A percentile compares a stretch with the other conserved stretches of the same genome.
Evolutionary conservation across 1,140 invertebrate species (phyloP).

Genomic region (Agrypnia vestita): DNA sequence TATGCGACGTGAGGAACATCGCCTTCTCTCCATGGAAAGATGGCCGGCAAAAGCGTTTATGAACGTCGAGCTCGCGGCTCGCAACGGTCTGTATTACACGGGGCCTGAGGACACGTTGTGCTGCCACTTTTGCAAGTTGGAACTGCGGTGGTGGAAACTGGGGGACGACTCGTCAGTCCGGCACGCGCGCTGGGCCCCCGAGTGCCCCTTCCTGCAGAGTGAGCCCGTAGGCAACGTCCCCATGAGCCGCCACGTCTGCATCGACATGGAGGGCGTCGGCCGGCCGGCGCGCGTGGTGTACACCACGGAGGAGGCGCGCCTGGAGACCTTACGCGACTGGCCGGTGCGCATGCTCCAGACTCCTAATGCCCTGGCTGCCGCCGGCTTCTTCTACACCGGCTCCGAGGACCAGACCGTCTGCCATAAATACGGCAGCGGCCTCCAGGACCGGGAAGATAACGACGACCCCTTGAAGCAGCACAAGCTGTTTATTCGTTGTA

Average conservation of each 20-base stretch:
- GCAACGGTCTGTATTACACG: too few species aligned
- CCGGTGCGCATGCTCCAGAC: slow-evolving; percentile 82
- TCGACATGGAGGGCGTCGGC: slow-evolving; percentile 66
- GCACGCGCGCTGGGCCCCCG: slow-evolving; percentile 85
- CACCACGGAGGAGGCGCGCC: too few species aligned
- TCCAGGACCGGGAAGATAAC: slow-evolving; percentile 89
- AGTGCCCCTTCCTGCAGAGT: slow-evolving; percentile 88
- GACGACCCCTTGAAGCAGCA: slow-evolving; percentile 93
- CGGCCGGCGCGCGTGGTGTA: slow-evolving; percentile 72
- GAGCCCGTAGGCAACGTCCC: slow-evolving; percentile 82
- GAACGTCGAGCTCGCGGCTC: too few species aligned
- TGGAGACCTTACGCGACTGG: too few species aligned
- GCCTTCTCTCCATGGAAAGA: slow-evolving; percentile 67
- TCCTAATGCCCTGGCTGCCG: slow-evolving; percentile 84
- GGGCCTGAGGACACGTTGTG: slow-evolving; percentile 81
- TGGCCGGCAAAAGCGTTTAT: too few species aligned
- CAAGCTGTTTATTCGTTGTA: slow-evolving; percentile 87
- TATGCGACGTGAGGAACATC: slow-evolving; percentile 67
- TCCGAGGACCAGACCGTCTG: slow-evolving; percentile 88
- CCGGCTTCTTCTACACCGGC: slow-evolving; percentile 94
- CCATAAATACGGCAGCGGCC: slow-evolving; percentile 88
- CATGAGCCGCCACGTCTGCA: slow-evolving; percentile 76
- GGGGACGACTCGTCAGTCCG: slow-evolving; percentile 87
- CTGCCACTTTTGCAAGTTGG: slow-evolving; percentile 90
- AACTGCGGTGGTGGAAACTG: slow-evolving; percentile 86